These are phyloP conservation scores for Sylvilagus bachmani DNA, from an alignment of 2,113 vertebrate species.

Conservation along the genomic window DNA sequence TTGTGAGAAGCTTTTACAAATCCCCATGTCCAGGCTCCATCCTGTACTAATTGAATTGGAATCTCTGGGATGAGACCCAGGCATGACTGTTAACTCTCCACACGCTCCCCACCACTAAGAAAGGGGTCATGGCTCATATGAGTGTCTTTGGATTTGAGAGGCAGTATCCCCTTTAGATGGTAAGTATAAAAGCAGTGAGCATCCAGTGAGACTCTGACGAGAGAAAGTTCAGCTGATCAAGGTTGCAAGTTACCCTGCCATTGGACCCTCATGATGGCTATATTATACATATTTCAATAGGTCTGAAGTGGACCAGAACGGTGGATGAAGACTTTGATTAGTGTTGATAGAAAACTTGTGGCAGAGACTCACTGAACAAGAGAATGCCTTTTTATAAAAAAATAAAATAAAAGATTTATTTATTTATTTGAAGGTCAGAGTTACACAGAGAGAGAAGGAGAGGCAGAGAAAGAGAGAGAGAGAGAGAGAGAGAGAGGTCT, in stretches of 20 bases:
- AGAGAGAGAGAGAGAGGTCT: no score
- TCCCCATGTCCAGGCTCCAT: background rate
- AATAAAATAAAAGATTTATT: no score
- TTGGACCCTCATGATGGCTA: background rate
- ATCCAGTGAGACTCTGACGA: background rate
- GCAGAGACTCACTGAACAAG: background rate
- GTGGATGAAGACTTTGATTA: background rate
- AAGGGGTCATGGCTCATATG: background rate
- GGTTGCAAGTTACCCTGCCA: background rate
- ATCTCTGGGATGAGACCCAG: background rate
- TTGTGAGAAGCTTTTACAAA: background rate
- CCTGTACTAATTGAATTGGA: background rate
- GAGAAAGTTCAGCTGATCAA: background rate
- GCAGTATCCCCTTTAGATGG: background rate
- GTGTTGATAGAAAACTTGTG: background rate
- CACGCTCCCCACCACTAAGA: background rate
- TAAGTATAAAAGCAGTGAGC: background rate
- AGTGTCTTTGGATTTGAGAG: background rate
- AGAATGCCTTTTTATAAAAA: background rate
- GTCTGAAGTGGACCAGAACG: background rate
- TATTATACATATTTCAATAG: no score
- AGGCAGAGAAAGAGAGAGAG: no score
- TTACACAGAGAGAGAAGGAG: no score
- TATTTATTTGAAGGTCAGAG: no score
- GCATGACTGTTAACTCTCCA: background rate